Evolutionary conservation across 2,888 invertebrate genomes (phyloP), one percentile per base, ranked within the genome.

Genomic region (Trachelus iudaicus): DNA sequence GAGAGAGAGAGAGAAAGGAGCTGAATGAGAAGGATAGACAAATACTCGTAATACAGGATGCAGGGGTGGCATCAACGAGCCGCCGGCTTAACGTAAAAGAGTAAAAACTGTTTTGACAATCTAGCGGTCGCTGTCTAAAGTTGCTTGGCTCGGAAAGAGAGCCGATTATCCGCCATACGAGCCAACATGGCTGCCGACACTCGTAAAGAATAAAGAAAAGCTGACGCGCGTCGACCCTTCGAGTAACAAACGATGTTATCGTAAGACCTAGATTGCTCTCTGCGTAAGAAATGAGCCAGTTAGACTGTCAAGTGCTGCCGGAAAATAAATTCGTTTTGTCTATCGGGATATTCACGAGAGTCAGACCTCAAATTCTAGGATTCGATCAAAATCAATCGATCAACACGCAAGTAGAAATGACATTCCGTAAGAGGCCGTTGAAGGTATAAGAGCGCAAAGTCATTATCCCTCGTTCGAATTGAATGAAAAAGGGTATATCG

Each of bases 21-120:
- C 69, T 30, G 31, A 30, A 30, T 33, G 69, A 30, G 11, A 69
- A 6, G 30, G 15, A 69, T 30, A 69, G 30, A 33, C 1, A 69
- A 69, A 31, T 1, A 30, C 31, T 69, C 13, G 33, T 12, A 69
- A 69, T 30, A 69, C 69, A 69, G 30, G 69, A 69, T 69, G 69
- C 69, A n/a, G n/a, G 40, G 31, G 12, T 69, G 30, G 69, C 69
- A 69, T 69, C 30, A 30, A 30, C 69, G 30, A 15, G 30, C 69
- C 13, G 6, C 30, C 69, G 69, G 3, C 30, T 12, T 69, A 40
- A 40, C 69, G 69, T 31, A 11, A 69, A 69, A 69, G 69, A 69
- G 69, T 69, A 69, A 75, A 78, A 75, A 75, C 75, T 78, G 78
- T 78, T 78, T 75, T 78, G 78, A 78, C 75, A 78, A 71, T 78